These are phyloP conservation scores for Ypsolopha scabrella DNA, from an alignment of 2,888 invertebrate species.

Conservation along the genomic window DNA sequence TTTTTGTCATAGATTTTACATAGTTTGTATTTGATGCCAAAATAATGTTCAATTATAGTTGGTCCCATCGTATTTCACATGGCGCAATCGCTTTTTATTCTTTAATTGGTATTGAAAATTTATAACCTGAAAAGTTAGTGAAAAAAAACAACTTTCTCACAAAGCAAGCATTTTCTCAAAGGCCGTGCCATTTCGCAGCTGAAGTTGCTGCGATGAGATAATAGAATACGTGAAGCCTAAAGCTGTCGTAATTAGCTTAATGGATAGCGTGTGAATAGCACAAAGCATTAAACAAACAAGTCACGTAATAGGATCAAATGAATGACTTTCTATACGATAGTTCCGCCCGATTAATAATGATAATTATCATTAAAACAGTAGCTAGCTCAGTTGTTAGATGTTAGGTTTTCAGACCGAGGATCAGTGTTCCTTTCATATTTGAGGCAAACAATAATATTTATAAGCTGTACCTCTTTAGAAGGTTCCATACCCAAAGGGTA, in stretches of 20 bases:
- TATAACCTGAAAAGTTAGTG: not conserved
- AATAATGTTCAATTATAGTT: too few species aligned
- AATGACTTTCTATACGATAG: not conserved
- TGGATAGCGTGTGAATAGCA: slow-evolving; percentile 3
- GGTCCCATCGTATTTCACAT: too few species aligned
- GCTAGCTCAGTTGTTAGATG: too few species aligned
- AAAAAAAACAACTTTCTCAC: not conserved
- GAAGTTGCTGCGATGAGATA: not conserved
- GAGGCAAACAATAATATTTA: too few species aligned
- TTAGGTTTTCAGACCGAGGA: too few species aligned
- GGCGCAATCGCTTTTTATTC: too few species aligned
- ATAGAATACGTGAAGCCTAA: not conserved
- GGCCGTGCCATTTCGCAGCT: not conserved
- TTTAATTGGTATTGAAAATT: not conserved
- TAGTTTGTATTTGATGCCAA: too few species aligned
- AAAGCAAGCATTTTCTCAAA: not conserved
- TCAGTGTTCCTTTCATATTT: too few species aligned
- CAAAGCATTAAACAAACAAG: slow-evolving; percentile 2
- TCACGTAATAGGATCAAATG: not conserved
- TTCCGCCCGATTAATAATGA: not conserved
- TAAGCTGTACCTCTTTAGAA: too few species aligned
- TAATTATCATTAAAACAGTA: too few species aligned
- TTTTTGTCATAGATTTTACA: too few species aligned
- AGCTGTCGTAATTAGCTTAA: slow-evolving; percentile 3
- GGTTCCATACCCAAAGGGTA: too few species aligned